Conservation (phyloP, 2,888 invertebrate species). For the Scaeva pyrastri region DNA sequence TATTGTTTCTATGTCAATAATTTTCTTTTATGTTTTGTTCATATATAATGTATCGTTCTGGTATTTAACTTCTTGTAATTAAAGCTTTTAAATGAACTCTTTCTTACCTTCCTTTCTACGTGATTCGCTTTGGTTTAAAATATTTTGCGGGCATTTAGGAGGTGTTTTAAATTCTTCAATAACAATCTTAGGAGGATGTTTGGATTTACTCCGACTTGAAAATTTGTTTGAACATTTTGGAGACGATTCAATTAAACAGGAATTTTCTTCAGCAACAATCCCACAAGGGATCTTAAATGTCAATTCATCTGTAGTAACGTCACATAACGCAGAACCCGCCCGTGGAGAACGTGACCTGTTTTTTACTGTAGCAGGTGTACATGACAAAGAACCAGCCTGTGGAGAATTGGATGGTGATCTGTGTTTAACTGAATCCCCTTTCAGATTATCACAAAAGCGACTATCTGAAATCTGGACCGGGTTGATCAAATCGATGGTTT, state of each 20-base stretch:
- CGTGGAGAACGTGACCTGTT: constrained; percentile 59
- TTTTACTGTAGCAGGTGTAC: no score
- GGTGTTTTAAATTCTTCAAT: background rate
- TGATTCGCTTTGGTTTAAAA: background rate
- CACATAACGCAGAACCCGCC: background rate
- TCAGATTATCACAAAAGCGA: constrained; percentile 44
- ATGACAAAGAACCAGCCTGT: background rate
- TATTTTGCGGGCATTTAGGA: background rate
- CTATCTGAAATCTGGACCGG: constrained; percentile 23
- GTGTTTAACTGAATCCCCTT: constrained; percentile 36
- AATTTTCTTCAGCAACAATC: constrained; percentile 26
- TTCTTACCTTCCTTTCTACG: constrained; percentile 11
- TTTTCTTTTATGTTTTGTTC: no score
- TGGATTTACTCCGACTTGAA: background rate
- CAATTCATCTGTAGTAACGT: constrained; percentile 9
- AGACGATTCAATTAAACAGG: constrained; percentile 8
- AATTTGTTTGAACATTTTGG: no score
- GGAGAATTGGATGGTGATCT: constrained; percentile 42
- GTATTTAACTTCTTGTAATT: no score
- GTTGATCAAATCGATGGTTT: constrained; percentile 46
- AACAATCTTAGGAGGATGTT: no score
- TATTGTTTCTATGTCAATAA: no score
- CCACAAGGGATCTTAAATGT: constrained; percentile 15
- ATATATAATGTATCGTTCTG: no score
- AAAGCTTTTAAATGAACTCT: background rate